Percentiles rank a stretch among this genome's conserved stretches.
Conservation (phyloP, 1,140 invertebrate genomes). For the Thalassaphorura encarpata region DNA sequence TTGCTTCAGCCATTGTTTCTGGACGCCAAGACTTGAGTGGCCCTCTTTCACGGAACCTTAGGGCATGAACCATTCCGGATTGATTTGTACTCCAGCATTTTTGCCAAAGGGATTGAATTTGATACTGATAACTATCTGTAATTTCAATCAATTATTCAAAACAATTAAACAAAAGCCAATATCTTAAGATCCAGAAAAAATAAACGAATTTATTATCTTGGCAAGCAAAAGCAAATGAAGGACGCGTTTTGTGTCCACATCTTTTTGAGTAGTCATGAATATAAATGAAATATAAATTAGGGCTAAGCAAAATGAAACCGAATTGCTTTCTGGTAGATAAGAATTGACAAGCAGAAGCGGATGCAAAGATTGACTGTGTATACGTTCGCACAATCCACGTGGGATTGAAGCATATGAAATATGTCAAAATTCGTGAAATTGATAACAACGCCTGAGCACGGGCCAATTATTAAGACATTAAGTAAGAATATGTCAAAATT, state of each 20-base stretch:
- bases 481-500: neutral
- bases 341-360: too few species aligned
- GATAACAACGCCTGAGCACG: neutral
- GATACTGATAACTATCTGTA: slow-evolving; percentile 86
- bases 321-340: too few species aligned
- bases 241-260: neutral
- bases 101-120: slow-evolving; percentile 86
- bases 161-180: neutral
- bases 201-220: too few species aligned
- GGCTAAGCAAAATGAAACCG: too few species aligned
- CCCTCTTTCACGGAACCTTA: slow-evolving; percentile 79
- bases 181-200: neutral
- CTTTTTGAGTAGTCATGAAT: neutral
- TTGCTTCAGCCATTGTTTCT: slow-evolving; percentile 87
- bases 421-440: neutral
- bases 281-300: too few species aligned
- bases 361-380: too few species aligned
- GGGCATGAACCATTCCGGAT: slow-evolving; percentile 65
- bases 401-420: too few species aligned
- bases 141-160: too few species aligned
- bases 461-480: neutral
- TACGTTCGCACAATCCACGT: too few species aligned
- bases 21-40: slow-evolving; percentile 84
- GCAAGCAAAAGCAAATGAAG: neutral
- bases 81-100: slow-evolving; percentile 88